Conservation (phyloP, 2,888 invertebrate species). For the Latrodectus elegans region DNA sequence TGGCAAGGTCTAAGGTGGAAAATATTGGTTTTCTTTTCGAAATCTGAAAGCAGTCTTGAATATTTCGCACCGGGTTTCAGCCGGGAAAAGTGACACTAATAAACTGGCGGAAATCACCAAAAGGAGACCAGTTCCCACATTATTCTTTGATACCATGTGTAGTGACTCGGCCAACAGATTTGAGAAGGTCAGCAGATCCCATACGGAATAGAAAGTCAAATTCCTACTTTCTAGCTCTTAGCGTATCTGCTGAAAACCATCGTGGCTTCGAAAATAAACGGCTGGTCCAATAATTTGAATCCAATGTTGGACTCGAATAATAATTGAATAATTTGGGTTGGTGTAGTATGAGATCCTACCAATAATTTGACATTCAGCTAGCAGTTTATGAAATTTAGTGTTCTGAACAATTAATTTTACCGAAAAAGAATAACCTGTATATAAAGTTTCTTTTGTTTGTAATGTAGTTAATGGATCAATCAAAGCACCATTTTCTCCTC, state of each 20-base stretch:
- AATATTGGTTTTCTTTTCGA: conserved; percentile 67
- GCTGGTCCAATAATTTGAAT: conserved; percentile 22
- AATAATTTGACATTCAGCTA: conserved; percentile 8
- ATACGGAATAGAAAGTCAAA: conserved; percentile 9
- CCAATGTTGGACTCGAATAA: neutral
- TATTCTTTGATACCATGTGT: conserved; percentile 27
- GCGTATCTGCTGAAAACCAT: neutral
- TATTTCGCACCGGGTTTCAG: conserved; percentile 74
- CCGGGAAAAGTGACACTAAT: conserved; percentile 74
- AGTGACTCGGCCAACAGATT: neutral
- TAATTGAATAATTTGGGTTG: neutral
- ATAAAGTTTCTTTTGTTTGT: neutral
- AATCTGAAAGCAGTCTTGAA: conserved; percentile 73
- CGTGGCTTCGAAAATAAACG: conserved; percentile 5
- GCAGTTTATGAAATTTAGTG: conserved; percentile 16
- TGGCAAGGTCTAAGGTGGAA: neutral
- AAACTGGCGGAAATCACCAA: conserved; percentile 74
- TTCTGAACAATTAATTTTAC: conserved; percentile 2
- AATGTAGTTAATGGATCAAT: neutral
- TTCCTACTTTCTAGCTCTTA: conserved; percentile 3
- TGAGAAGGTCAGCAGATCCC: conserved; percentile 1
- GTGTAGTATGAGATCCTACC: neutral
- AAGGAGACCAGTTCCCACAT: conserved; percentile 72
- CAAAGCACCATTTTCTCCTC: neutral
- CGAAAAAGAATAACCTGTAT: neutral